Evolutionary conservation across 2,797 vertebrate species (phyloP).

Genomic region (Balearica regulorum): DNA sequence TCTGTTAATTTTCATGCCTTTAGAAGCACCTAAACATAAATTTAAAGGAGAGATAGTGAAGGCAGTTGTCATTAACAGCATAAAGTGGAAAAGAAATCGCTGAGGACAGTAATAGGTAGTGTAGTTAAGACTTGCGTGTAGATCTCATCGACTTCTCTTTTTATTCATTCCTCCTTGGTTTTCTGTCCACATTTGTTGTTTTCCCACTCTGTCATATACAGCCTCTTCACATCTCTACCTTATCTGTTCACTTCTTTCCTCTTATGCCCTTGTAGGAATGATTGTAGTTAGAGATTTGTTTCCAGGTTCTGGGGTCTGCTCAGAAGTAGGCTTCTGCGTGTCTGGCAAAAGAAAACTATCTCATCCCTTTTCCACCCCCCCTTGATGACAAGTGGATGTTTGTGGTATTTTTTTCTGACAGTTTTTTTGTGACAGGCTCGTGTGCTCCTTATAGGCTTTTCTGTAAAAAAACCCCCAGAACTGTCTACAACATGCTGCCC

Average conservation of each 20-base stretch:
- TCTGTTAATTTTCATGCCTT: not conserved
- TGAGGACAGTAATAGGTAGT: not conserved
- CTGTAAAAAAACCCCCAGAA: not conserved
- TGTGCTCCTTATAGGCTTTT: not conserved
- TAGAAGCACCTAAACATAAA: not conserved
- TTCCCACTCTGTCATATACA: not conserved
- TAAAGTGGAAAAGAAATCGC: not conserved
- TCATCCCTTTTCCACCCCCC: not conserved
- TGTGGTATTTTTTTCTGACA: not conserved
- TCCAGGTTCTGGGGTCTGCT: not conserved
- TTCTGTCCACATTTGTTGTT: not conserved
- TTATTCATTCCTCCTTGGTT: not conserved
- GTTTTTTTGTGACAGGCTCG: not conserved
- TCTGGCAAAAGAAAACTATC: not conserved
- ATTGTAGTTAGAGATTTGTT: not conserved
- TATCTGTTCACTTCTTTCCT: not conserved
- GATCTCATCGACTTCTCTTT: not conserved
- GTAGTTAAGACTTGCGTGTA: not conserved
- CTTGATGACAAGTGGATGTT: not conserved
- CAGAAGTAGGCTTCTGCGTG: not conserved
- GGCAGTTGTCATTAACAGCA: not conserved
- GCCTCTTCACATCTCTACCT: not conserved
- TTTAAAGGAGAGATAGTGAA: not conserved
- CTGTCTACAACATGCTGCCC: not conserved
- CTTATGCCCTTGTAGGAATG: not conserved